A percentile compares a stretch with the other conserved stretches of the same genome.
Evolutionary conservation across 2,797 vertebrate genomes (phyloP).

Genomic region (Gymnoscopelus microlampas): DNA sequence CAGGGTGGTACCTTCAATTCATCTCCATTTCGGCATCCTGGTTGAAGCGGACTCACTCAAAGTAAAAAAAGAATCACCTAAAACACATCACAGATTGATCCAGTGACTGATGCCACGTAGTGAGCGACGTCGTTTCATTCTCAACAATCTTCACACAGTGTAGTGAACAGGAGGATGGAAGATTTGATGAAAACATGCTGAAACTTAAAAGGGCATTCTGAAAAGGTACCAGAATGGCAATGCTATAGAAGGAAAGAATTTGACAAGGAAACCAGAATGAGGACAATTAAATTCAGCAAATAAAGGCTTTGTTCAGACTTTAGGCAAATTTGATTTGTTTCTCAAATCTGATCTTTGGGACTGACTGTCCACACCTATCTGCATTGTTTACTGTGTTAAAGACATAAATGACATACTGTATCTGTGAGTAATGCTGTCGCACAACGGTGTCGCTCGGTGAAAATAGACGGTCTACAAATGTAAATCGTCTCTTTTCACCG

Average conservation of each 20-base stretch:
- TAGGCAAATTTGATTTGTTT: too few relatives aligned
- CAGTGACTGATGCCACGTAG: conserved; percentile 64
- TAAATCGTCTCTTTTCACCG: too few relatives aligned
- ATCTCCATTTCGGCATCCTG: conserved; percentile 80
- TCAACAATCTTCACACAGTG: conserved; percentile 49
- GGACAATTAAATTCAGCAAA: conserved; percentile 53
- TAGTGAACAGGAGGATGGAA: conserved; percentile 53
- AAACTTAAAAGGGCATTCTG: conserved; percentile 39
- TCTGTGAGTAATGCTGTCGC: too few relatives aligned
- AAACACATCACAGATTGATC: conserved; percentile 63
- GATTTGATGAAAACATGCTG: conserved; percentile 60
- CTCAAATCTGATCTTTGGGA: too few relatives aligned
- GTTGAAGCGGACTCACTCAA: conserved; percentile 79
- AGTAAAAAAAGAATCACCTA: conserved; percentile 49
- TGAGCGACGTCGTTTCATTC: conserved; percentile 59
- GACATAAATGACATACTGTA: too few relatives aligned
- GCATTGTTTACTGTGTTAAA: too few relatives aligned
- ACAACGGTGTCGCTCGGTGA: too few relatives aligned
- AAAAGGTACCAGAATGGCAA: conserved; percentile 33
- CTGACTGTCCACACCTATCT: too few relatives aligned
- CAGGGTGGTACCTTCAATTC: conserved; percentile 45
- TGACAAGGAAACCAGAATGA: conserved; percentile 31
- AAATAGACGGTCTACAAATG: too few relatives aligned
- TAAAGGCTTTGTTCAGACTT: too few relatives aligned
- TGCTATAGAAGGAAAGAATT: conserved; percentile 35